These are phyloP conservation scores for Mycteria americana DNA, from an alignment of 2,797 vertebrate species.

Conservation along the genomic window DNA sequence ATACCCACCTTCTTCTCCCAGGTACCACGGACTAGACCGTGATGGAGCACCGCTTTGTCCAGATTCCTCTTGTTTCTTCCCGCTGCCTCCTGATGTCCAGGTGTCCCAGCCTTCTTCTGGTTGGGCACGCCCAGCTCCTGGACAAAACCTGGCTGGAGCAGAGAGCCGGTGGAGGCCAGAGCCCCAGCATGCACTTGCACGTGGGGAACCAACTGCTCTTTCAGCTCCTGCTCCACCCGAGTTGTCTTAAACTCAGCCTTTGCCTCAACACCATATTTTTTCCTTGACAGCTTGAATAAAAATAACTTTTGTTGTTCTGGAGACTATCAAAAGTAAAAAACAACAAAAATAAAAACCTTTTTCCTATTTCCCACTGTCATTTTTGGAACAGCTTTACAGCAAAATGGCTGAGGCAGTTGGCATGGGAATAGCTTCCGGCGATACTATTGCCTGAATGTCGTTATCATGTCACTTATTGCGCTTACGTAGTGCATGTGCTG, in stretches of 20 bases:
- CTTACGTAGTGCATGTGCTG: fast-evolving
- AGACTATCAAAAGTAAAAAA: neutral
- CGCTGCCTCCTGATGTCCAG: neutral
- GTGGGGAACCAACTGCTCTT: neutral
- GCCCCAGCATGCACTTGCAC: neutral
- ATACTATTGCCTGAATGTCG: neutral
- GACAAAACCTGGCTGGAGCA: neutral
- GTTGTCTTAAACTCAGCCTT: neutral
- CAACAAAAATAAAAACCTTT: neutral
- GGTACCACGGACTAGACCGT: fast-evolving
- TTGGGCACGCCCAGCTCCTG: neutral
- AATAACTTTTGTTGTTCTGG: neutral
- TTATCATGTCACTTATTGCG: neutral
- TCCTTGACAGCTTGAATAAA: neutral
- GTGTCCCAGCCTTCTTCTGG: neutral
- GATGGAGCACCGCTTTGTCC: neutral
- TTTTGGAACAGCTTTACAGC: neutral
- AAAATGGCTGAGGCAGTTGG: neutral
- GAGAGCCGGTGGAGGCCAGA: neutral
- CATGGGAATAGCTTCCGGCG: neutral
- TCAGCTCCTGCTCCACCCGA: neutral
- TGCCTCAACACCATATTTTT: neutral
- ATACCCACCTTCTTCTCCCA: neutral
- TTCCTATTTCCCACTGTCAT: neutral
- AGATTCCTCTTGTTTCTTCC: neutral